Evolutionary conservation across 1,140 invertebrate species (phyloP).

Genomic region (Archegozetes longisetosus): DNA sequence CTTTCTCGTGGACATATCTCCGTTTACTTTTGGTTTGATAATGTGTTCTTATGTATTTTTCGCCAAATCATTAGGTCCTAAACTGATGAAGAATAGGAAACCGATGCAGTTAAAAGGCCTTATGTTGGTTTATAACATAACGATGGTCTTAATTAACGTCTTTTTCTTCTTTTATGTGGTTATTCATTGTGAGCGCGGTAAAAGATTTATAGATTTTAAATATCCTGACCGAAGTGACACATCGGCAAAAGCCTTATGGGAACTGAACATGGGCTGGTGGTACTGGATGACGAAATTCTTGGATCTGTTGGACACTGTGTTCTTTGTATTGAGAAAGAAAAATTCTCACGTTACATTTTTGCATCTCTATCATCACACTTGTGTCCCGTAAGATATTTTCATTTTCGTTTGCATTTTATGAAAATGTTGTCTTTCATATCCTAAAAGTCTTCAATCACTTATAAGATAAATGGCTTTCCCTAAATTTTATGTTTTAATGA

Average conservation of each 20-base stretch:
- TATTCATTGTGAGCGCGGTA: slow-evolving; percentile 19
- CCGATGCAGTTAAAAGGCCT: slow-evolving; percentile 52
- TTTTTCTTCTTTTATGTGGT: slow-evolving; percentile 2
- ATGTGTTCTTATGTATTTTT: slow-evolving; percentile 55
- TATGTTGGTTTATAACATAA: slow-evolving; percentile 58
- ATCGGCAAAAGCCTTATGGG: slow-evolving; percentile 11
- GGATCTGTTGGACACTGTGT: slow-evolving; percentile 34
- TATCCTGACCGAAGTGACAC: background rate
- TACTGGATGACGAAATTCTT: slow-evolving; percentile 33
- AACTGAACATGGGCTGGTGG: slow-evolving; percentile 35
- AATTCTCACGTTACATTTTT: too few species aligned
- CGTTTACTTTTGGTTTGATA: slow-evolving; percentile 3
- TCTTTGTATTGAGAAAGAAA: slow-evolving; percentile 35
- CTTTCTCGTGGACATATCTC: slow-evolving; percentile 11
- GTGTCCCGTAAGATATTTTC: too few species aligned
- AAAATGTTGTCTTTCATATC: too few species aligned
- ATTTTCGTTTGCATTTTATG: too few species aligned
- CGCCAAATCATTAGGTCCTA: slow-evolving; percentile 53
- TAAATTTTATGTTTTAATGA: too few species aligned
- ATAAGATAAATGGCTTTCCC: too few species aligned
- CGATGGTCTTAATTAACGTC: slow-evolving; percentile 21
- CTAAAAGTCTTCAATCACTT: too few species aligned
- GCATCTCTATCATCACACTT: too few species aligned
- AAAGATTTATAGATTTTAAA: slow-evolving; percentile 13
- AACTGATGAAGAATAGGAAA: slow-evolving; percentile 67